Percentiles rank a stretch among this genome's conserved stretches.
These are phyloP conservation scores for Abscondita cerata DNA, from an alignment of 2,888 invertebrate genomes.

Conservation along the genomic window DNA sequence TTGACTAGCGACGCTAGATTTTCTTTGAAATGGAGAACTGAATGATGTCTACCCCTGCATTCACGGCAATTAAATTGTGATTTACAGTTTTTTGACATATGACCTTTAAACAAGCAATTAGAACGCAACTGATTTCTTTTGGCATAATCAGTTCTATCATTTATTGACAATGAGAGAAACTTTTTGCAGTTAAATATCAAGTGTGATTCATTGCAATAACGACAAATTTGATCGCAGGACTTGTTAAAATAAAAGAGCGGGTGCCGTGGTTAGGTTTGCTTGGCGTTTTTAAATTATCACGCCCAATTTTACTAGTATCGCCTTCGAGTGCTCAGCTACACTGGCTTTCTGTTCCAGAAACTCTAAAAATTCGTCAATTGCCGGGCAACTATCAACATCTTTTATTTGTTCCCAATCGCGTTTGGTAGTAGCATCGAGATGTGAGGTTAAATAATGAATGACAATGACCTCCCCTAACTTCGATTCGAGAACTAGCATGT, in stretches of 20 bases:
- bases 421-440: constrained; percentile 2
- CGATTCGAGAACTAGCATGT: neutral
- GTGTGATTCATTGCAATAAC: constrained; percentile 15
- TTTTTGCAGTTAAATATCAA: constrained; percentile 13
- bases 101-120: constrained; percentile 31
- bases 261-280: neutral
- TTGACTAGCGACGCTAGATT: no score
- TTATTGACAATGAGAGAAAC: constrained; percentile 12
- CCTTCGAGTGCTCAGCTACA: neutral
- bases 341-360: constrained; percentile 10
- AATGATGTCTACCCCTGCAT: constrained; percentile 27
- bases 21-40: constrained; percentile 25
- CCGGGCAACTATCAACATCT: neutral
- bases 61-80: constrained; percentile 15
- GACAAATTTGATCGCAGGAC: neutral
- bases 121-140: constrained; percentile 26
- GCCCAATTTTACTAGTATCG: neutral
- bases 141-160: constrained; percentile 11
- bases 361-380: neutral
- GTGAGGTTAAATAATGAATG: neutral
- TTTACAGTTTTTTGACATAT: constrained; percentile 21
- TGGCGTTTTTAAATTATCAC: neutral
- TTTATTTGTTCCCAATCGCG: constrained; percentile 11
- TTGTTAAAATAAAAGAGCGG: neutral
- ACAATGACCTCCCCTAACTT: neutral